Base-by-base conservation (phyloP, 35 echinoderm and acorn worm genomes). In the Ophiothrix spiculata region DNA sequence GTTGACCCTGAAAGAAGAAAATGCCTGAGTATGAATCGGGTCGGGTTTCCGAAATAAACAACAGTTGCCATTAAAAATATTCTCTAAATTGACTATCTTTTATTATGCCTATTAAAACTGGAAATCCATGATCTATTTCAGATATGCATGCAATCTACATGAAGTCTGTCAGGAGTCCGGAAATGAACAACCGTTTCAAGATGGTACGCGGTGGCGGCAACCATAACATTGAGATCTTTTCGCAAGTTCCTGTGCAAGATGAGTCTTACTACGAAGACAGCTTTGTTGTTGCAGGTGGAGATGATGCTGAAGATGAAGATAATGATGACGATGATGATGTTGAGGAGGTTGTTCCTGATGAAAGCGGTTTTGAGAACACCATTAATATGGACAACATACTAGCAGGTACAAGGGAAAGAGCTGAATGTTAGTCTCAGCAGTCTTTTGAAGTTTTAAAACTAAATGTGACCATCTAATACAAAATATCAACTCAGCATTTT, bases 91-190 rank as follows among this genome's bases (percentile, higher is more conserved):
- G n/a, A n/a, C n/a, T n/a, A n/a, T n/a, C n/a, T n/a, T n/a, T n/a
- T n/a, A n/a, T n/a, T n/a, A n/a, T n/a, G n/a, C n/a, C 49, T n/a
- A n/a, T n/a, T n/a, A n/a, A n/a, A n/a, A n/a, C n/a, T n/a, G n/a
- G n/a, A n/a, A n/a, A n/a, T n/a, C n/a, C n/a, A n/a, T n/a, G n/a
- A n/a, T n/a, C n/a, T n/a, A n/a, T 49, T 84, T 23, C 39, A 93
- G 94, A 97, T 84, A 90, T 97, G 94, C 94, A 97, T 75, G 94
- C 94, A 2, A 39, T 97, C 12, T 97, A 97, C 33, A 87, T 93
- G 88, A 85, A 92, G 40, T 97, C 94, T 37, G 54, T 97, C 6
- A 85, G 85, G 33, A 91, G 80, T 85, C 89, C 85, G 11, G 37
- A 42, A 40, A 60, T 45, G 75, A 80, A 69, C 19, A 94, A 91